Percentiles rank a stretch among this genome's conserved stretches.
Evolutionary conservation across 2,888 invertebrate species (phyloP).

Genomic region (Cephonodes hylas): DNA sequence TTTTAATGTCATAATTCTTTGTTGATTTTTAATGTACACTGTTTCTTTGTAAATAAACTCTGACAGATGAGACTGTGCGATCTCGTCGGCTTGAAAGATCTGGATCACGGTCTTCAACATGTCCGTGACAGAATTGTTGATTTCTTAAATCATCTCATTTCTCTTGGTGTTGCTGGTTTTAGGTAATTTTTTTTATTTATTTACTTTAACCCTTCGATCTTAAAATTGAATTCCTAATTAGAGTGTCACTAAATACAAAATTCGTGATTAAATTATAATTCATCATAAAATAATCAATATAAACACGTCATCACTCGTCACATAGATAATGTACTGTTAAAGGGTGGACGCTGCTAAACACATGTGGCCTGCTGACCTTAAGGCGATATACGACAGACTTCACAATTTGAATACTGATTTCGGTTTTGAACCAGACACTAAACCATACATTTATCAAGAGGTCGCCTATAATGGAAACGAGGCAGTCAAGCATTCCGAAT

Average conservation of each 20-base stretch:
- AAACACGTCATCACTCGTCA: neutral
- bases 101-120: conserved; percentile 83
- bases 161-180: conserved; percentile 83
- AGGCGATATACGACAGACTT: conserved; percentile 81
- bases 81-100: conserved; percentile 85
- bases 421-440: conserved; percentile 81
- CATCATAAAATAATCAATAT: neutral
- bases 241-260: too few species aligned
- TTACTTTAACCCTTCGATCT: neutral
- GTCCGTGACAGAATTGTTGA: conserved; percentile 83
- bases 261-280: too few species aligned
- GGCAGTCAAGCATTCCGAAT: conserved; percentile 66
- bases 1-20: neutral
- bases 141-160: conserved; percentile 82
- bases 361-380: conserved; percentile 87
- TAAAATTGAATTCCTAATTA: too few species aligned
- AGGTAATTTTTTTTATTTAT: conserved; percentile 35
- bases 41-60: neutral
- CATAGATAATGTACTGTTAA: conserved; percentile 57
- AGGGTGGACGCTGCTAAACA: conserved; percentile 89
- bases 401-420: conserved; percentile 80
- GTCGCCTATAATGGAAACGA: conserved; percentile 84
- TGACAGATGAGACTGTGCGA: conserved; percentile 83
- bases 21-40: neutral
- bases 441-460: conserved; percentile 86